A percentile compares a stretch with the other conserved stretches of the same genome.
Conservation (phyloP, 2,888 invertebrate genomes). For the Torymus tubicola region DNA sequence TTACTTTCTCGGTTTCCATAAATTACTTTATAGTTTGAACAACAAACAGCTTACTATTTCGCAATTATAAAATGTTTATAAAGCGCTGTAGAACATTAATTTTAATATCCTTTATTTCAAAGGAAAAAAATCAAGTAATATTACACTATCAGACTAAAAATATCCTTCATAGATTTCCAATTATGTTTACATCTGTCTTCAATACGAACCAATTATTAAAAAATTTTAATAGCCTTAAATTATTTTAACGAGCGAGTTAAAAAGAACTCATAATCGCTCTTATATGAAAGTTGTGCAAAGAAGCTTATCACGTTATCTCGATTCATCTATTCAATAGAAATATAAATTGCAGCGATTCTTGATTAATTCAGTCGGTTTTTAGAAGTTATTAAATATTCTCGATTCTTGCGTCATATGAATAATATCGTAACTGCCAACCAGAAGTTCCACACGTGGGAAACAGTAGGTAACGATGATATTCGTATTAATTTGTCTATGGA, state of each 20-base stretch:
- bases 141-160: background rate
- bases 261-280: constrained; percentile 18
- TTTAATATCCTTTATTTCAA: no score
- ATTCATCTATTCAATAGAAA: constrained; percentile 41
- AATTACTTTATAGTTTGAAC: no score
- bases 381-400: constrained; percentile 37
- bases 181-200: background rate
- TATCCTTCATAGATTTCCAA: constrained; percentile 9
- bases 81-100: no score
- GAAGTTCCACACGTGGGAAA: constrained; percentile 53
- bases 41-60: no score
- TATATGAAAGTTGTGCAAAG: constrained; percentile 46
- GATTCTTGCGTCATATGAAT: constrained; percentile 51
- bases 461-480: constrained; percentile 44
- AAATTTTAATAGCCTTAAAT: constrained; percentile 3
- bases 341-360: constrained; percentile 47
- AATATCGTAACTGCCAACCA: constrained; percentile 48
- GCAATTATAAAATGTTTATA: no score
- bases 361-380: constrained; percentile 54
- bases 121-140: background rate
- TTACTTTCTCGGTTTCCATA: no score
- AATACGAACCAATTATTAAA: background rate
- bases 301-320: constrained; percentile 44
- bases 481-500: constrained; percentile 27
- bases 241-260: constrained; percentile 4